phyloP scores from a whole-genome alignment of 2,113 vertebrate species.

The Choloepus hoffmanni region DNA sequence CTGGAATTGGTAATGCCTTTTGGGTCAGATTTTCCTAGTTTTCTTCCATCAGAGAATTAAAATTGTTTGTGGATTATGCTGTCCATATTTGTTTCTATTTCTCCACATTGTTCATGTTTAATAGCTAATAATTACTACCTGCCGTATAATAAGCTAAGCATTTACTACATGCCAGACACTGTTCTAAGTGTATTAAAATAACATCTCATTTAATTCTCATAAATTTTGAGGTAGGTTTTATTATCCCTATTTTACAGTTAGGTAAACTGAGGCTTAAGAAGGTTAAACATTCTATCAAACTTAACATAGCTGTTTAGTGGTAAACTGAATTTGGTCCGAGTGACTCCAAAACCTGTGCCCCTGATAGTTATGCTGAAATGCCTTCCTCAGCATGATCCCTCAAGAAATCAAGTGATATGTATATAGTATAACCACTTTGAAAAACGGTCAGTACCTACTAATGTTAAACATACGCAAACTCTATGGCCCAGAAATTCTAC shows the following conservation, averaged over 20 bases:
- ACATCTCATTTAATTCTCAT: slow-evolving; percentile 39
- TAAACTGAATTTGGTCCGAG: not conserved
- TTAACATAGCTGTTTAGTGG: not conserved
- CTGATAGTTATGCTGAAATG: slow-evolving; percentile 15
- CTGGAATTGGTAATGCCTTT: slow-evolving; percentile 73
- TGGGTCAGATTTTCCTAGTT: slow-evolving; percentile 69
- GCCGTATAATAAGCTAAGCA: slow-evolving; percentile 42
- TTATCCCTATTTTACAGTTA: slow-evolving; percentile 25
- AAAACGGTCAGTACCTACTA: not conserved
- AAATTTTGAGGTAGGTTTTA: slow-evolving; percentile 2
- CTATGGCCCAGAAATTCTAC: not conserved
- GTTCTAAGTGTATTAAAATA: slow-evolving; percentile 51
- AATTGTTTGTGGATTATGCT: slow-evolving; percentile 60
- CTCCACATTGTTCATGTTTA: not conserved
- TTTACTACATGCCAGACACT: not conserved
- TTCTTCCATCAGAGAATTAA: slow-evolving; percentile 59
- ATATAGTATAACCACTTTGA: not conserved
- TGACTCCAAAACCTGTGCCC: not conserved
- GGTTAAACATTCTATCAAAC: not conserved
- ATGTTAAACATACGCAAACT: slow-evolving; percentile 9
- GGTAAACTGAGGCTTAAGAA: slow-evolving; percentile 27
- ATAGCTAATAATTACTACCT: slow-evolving; percentile 57
- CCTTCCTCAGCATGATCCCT: not conserved
- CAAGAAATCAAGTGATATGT: not conserved
- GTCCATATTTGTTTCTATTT: slow-evolving; percentile 58